These are phyloP conservation scores for Oncorhynchus kisutch DNA, from an alignment of 2,113 vertebrate species.

Conservation along the genomic window DNA sequence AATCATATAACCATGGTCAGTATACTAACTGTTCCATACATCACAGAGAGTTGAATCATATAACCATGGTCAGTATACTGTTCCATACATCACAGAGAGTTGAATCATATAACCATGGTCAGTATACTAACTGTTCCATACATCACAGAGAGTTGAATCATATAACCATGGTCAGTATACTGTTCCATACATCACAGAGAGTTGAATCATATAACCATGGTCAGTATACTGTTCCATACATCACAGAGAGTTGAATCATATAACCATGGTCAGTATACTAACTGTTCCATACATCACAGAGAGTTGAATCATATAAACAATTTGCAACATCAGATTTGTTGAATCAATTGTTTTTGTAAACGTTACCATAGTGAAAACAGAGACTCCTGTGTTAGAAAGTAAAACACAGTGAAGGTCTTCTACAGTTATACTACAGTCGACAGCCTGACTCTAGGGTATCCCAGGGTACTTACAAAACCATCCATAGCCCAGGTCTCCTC, in stretches of 20 bases:
- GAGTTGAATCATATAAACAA: neutral
- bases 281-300: neutral
- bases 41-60: too few species aligned
- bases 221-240: neutral
- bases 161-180: neutral
- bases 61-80: too few species aligned
- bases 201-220: too few species aligned
- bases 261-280: neutral
- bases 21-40: neutral
- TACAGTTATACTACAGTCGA: slow-evolving; percentile 8
- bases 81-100: neutral
- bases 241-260: too few species aligned
- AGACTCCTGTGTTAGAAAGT: neutral
- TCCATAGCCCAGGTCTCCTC: slow-evolving; percentile 97
- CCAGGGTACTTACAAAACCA: slow-evolving; percentile 88
- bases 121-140: neutral
- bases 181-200: too few species aligned
- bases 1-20: too few species aligned
- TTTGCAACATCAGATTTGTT: neutral
- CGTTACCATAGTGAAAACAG: neutral
- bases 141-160: too few species aligned
- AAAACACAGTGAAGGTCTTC: neutral
- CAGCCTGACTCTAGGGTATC: slow-evolving; percentile 16
- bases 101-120: too few species aligned
- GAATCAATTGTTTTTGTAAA: too few species aligned